phyloP scores from a whole-genome alignment of 1,140 invertebrate genomes.

The Caenorhabditis brenneri region DNA sequence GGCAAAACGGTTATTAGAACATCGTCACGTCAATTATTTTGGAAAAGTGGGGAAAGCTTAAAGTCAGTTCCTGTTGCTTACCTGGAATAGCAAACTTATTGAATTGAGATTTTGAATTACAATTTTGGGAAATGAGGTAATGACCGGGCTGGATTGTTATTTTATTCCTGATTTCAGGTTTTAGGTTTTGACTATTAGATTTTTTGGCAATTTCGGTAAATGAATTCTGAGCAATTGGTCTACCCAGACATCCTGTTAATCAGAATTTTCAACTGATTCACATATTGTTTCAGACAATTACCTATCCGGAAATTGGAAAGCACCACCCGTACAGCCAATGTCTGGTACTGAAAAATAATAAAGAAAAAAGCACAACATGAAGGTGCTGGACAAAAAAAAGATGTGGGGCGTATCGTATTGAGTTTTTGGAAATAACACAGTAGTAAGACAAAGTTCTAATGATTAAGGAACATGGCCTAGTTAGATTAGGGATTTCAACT shows the following conservation, averaged over 20 bases:
- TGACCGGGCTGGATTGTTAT: too few species aligned
- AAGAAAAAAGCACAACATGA: neutral
- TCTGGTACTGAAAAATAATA: neutral
- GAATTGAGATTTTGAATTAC: too few species aligned
- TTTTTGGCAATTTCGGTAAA: too few species aligned
- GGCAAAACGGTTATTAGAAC: slow-evolving; percentile 34
- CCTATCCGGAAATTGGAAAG: neutral
- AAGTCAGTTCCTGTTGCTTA: too few species aligned
- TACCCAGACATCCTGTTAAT: neutral
- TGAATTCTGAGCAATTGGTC: neutral
- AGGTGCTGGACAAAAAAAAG: neutral
- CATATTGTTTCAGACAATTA: neutral
- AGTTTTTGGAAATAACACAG: neutral
- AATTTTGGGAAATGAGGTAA: too few species aligned
- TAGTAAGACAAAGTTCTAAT: neutral
- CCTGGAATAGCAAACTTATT: too few species aligned
- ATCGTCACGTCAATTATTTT: neutral
- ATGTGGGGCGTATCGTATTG: neutral
- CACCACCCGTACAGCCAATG: neutral
- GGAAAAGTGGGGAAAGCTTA: neutral
- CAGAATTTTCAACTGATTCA: neutral
- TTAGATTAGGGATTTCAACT: neutral
- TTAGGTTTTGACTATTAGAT: too few species aligned
- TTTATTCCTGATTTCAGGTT: too few species aligned
- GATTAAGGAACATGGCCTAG: neutral